phyloP scores from a whole-genome alignment of 2,888 invertebrate species.

The Pasiphila rectangulata region DNA sequence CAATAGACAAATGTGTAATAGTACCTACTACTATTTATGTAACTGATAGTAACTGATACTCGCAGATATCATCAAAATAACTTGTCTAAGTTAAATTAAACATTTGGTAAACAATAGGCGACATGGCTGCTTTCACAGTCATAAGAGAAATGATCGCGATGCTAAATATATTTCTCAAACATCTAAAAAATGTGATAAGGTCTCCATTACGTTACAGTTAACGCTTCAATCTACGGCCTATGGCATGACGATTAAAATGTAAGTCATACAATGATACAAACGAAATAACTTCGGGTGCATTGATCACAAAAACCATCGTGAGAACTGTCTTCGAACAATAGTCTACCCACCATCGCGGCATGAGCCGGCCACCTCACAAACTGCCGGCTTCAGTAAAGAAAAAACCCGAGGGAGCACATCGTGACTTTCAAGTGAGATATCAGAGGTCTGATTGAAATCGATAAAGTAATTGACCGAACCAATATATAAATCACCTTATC shows the following conservation, averaged over 20 bases:
- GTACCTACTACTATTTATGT: too few species aligned
- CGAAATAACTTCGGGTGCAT: slow-evolving; percentile 60
- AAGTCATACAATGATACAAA: slow-evolving; percentile 55
- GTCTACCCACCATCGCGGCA: slow-evolving; percentile 43
- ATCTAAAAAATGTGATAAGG: background rate
- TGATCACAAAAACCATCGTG: slow-evolving; percentile 64
- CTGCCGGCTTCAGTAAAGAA: slow-evolving; percentile 48
- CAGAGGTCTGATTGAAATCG: slow-evolving; percentile 42
- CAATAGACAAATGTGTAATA: too few species aligned
- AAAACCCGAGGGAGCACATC: slow-evolving; percentile 50
- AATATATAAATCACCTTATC: slow-evolving; percentile 27
- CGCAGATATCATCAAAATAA: too few species aligned
- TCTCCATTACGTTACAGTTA: background rate
- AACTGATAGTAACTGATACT: too few species aligned
- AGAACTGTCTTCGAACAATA: slow-evolving; percentile 61
- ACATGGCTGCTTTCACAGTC: too few species aligned
- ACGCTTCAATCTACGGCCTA: slow-evolving; percentile 29
- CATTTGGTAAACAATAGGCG: too few species aligned
- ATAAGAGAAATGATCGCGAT: too few species aligned
- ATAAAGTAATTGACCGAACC: slow-evolving; percentile 46
- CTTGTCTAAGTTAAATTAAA: too few species aligned
- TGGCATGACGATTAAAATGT: slow-evolving; percentile 51
- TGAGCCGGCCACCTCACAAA: slow-evolving; percentile 45
- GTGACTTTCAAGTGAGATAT: slow-evolving; percentile 60
- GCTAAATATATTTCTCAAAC: background rate